Conservation (phyloP, 2,888 invertebrate genomes). For the Rotaria sp. region DNA sequence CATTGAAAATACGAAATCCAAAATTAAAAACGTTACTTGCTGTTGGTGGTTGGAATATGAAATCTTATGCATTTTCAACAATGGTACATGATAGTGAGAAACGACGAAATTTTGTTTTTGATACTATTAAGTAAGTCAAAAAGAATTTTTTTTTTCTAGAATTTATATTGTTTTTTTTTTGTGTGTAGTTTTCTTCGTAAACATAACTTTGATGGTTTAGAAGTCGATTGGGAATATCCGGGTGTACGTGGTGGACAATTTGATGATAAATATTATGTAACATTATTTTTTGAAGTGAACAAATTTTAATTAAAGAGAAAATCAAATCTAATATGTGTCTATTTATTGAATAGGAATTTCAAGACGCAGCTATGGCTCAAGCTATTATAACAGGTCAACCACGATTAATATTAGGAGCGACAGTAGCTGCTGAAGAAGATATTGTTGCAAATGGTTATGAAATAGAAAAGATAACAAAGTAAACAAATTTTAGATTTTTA, state of each 20-base stretch:
- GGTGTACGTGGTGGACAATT: constrained; percentile 32
- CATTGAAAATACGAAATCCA: constrained; percentile 40
- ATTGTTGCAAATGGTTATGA: constrained; percentile 37
- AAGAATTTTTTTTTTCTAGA: not conserved
- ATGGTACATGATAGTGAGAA: not conserved
- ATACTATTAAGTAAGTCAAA: not conserved
- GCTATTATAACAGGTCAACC: constrained; percentile 10
- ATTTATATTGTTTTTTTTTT: too few relatives aligned
- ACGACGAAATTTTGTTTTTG: constrained; percentile 5
- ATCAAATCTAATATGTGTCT: not conserved
- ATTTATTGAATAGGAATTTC: constrained; percentile 31
- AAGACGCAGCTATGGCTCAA: constrained; percentile 30
- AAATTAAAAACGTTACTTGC: constrained; percentile 47
- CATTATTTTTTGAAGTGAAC: constrained; percentile 28
- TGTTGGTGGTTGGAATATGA: constrained; percentile 48
- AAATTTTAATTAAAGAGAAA: not conserved
- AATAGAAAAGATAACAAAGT: constrained; percentile 36
- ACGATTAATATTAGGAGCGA: constrained; percentile 32
- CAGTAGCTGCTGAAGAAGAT: constrained; percentile 32
- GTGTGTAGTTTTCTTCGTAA: constrained; percentile 36
- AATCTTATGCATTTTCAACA: not conserved
- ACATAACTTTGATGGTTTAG: constrained; percentile 38
- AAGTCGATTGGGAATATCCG: constrained; percentile 40
- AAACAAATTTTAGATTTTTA: not conserved
- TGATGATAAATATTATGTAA: constrained; percentile 36